These are phyloP conservation scores for Cerceris rybyensis DNA, from an alignment of 2,888 invertebrate species.

Conservation along the genomic window DNA sequence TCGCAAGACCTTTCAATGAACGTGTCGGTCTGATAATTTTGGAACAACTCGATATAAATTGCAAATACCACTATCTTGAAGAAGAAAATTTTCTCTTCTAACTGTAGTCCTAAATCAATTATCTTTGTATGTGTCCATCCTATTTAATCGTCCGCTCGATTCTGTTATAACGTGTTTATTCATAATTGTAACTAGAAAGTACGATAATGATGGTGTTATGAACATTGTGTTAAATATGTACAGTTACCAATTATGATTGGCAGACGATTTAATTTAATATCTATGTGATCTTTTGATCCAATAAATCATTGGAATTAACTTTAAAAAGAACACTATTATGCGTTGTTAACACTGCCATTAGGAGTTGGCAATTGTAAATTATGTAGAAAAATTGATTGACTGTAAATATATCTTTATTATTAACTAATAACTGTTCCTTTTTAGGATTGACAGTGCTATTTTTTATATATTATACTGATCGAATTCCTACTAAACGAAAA, in stretches of 20 bases:
- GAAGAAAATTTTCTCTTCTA: slow-evolving; percentile 56
- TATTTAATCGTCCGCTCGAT: slow-evolving; percentile 78
- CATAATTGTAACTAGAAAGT: slow-evolving; percentile 77
- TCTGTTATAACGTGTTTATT: slow-evolving; percentile 76
- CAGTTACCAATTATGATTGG: slow-evolving; percentile 80
- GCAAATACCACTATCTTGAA: slow-evolving; percentile 51
- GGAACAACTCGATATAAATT: slow-evolving; percentile 63
- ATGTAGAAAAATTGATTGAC: slow-evolving; percentile 79
- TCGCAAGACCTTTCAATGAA: slow-evolving; percentile 58
- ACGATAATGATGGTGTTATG: slow-evolving; percentile 77
- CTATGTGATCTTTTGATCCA: slow-evolving; percentile 71
- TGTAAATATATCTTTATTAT: slow-evolving; percentile 81
- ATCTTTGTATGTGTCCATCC: slow-evolving; percentile 76
- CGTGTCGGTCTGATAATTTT: slow-evolving; percentile 75
- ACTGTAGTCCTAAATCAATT: slow-evolving; percentile 65
- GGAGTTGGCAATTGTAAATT: slow-evolving; percentile 79
- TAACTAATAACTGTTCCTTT: slow-evolving; percentile 76
- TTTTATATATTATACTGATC: slow-evolving; percentile 59
- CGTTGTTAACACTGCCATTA: slow-evolving; percentile 79
- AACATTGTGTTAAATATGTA: slow-evolving; percentile 81
- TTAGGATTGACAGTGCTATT: slow-evolving; percentile 62
- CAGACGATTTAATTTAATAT: slow-evolving; percentile 77
- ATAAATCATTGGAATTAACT: slow-evolving; percentile 66
- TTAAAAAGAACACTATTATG: slow-evolving; percentile 69
- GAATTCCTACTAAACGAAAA: slow-evolving; percentile 52